A percentile compares a stretch with the other conserved stretches of the same genome.
phyloP scores from a whole-genome alignment of 2,797 vertebrate species.

The Syngnathus rostellatus region DNA sequence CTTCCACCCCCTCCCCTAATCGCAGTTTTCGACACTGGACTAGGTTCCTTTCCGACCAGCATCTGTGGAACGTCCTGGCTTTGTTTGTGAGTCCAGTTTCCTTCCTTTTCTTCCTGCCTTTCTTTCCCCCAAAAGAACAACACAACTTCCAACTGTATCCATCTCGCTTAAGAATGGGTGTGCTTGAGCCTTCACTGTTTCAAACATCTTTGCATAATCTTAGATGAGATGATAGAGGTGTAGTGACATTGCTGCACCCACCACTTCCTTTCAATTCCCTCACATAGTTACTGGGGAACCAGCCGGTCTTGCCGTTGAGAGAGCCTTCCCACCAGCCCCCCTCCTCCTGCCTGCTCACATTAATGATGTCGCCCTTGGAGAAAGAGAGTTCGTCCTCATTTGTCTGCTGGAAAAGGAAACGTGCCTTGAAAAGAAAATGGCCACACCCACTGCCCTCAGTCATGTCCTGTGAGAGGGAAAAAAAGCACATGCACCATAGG shows the following conservation, averaged over 20 bases:
- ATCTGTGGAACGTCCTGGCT: slow-evolving; percentile 50
- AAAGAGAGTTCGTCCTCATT: slow-evolving; percentile 97
- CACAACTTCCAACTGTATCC: neutral
- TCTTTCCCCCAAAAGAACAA: neutral
- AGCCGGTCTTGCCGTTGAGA: slow-evolving; percentile 80
- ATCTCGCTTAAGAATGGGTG: neutral
- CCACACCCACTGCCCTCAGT: slow-evolving; percentile 79
- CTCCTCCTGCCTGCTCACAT: slow-evolving; percentile 86
- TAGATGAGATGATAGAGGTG: neutral
- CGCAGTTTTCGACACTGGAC: slow-evolving; percentile 13
- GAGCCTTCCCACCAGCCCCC: slow-evolving; percentile 97
- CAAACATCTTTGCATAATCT: neutral
- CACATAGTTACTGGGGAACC: slow-evolving; percentile 97
- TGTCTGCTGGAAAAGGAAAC: slow-evolving; percentile 90
- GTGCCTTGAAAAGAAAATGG: slow-evolving; percentile 85
- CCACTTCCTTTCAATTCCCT: slow-evolving; percentile 86
- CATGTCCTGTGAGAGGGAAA: slow-evolving; percentile 78
- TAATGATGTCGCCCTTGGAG: slow-evolving; percentile 87
- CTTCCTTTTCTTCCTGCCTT: slow-evolving; percentile 37
- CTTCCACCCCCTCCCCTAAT: slow-evolving; percentile 2
- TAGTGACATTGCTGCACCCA: slow-evolving; percentile 55
- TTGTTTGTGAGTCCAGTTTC: slow-evolving; percentile 47
- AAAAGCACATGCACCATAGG: neutral
- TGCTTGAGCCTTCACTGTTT: neutral
- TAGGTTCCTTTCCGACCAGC: slow-evolving; percentile 6